phyloP scores from a whole-genome alignment of 2,888 invertebrate species.

The Tachina grossa region DNA sequence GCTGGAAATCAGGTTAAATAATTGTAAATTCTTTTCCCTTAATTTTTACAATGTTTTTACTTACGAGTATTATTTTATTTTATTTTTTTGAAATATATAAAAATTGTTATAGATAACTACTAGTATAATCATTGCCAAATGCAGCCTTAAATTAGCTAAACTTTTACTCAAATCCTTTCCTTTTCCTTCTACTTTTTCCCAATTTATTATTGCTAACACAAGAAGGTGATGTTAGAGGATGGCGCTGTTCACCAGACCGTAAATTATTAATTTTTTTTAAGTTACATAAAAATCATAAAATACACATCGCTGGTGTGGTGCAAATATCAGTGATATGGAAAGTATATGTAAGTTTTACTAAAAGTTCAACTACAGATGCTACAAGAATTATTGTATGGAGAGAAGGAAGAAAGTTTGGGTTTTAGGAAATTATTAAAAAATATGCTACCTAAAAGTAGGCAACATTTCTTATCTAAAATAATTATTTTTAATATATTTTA shows the following conservation, averaged over 20 bases:
- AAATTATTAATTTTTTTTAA: slow-evolving; percentile 59
- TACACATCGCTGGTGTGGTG: background rate
- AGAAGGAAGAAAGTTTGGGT: background rate
- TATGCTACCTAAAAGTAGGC: background rate
- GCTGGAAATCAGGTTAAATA: too few relatives aligned
- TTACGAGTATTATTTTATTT: background rate
- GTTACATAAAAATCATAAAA: slow-evolving; percentile 16
- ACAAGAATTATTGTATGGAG: background rate
- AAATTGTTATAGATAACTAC: background rate
- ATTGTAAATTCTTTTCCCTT: background rate
- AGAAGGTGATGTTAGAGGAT: slow-evolving; percentile 52
- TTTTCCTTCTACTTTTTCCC: background rate
- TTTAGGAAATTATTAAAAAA: too few relatives aligned
- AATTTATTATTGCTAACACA: background rate
- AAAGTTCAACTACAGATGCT: slow-evolving; percentile 30
- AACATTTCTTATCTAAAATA: background rate
- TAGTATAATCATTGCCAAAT: slow-evolving; percentile 25
- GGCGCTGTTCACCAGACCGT: slow-evolving; percentile 66
- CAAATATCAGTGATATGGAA: background rate
- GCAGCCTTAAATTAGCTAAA: slow-evolving; percentile 22
- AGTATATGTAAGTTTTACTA: slow-evolving; percentile 9
- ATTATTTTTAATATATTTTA: background rate
- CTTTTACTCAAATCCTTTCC: slow-evolving; percentile 22
- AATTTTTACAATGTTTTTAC: background rate
- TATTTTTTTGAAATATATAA: background rate